Conservation (phyloP, 1,140 invertebrate species). For the Tachypleus tridentatus region DNA sequence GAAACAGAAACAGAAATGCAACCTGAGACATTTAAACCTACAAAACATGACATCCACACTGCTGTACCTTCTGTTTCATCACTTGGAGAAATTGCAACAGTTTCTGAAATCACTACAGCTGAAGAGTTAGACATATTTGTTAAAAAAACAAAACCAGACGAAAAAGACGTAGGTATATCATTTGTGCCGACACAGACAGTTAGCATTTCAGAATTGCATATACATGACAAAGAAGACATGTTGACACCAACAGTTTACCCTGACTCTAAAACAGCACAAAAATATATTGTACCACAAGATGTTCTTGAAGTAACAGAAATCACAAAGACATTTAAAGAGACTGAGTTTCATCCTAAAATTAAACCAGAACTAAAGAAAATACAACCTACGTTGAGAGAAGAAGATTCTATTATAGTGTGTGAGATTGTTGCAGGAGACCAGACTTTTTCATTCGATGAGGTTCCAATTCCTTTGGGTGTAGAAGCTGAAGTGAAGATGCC, state of each 20-base stretch:
- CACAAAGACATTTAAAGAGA: not conserved
- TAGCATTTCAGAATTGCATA: constrained; percentile 4
- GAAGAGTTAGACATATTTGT: not conserved
- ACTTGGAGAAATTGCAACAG: constrained; percentile 4
- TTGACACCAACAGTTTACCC: too few species aligned
- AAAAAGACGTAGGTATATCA: constrained; percentile 4
- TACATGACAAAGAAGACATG: constrained; percentile 1
- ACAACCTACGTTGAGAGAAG: not conserved
- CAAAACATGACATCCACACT: not conserved
- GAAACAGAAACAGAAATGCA: not conserved
- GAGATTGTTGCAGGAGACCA: not conserved
- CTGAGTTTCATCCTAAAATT: not conserved
- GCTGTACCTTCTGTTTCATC: not conserved
- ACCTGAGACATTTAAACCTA: not conserved
- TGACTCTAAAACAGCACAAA: too few species aligned
- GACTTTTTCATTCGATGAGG: not conserved
- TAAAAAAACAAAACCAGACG: not conserved
- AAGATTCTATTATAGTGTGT: not conserved
- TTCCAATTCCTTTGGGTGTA: not conserved
- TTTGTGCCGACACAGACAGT: constrained; percentile 10
- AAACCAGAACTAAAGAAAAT: not conserved
- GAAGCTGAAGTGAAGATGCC: not conserved
- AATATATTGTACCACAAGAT: too few species aligned
- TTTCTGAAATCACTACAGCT: constrained; percentile 7
- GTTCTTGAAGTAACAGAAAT: too few species aligned